Conservation (phyloP, 2,113 vertebrate genomes). For the Psammodynastes pulverulentus region DNA sequence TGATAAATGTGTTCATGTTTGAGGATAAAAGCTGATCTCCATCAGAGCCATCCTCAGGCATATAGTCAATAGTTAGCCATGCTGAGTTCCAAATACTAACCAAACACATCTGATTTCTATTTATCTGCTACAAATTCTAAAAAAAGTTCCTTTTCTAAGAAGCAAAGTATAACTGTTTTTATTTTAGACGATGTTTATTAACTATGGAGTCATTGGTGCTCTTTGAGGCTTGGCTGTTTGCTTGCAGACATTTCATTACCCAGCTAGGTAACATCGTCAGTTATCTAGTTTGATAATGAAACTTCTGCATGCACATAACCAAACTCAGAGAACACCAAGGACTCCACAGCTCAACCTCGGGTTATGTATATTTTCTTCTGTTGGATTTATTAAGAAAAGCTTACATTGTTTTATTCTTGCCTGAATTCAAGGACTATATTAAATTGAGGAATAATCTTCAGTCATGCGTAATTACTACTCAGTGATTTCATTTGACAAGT, state of each 20-base stretch:
- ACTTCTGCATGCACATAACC: background rate
- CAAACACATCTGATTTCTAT: background rate
- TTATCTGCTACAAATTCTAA: background rate
- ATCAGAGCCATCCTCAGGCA: background rate
- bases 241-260: background rate
- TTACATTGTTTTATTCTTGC: background rate
- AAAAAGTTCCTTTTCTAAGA: background rate
- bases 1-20: background rate
- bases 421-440: conserved; percentile 18
- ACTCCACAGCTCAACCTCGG: background rate
- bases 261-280: background rate
- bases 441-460: conserved; percentile 48
- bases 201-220: background rate
- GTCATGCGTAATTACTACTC: conserved; percentile 46
- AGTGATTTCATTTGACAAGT: conserved; percentile 43
- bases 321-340: background rate
- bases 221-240: background rate
- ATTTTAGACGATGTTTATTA: background rate
- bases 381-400: conserved; percentile 20
- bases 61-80: background rate
- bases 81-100: background rate
- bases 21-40: background rate
- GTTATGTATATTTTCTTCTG: background rate
- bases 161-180: background rate
- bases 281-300: background rate